Evolutionary conservation across 23 tunicate species (phyloP).

Genomic region (Trididemnum nubilum): DNA sequence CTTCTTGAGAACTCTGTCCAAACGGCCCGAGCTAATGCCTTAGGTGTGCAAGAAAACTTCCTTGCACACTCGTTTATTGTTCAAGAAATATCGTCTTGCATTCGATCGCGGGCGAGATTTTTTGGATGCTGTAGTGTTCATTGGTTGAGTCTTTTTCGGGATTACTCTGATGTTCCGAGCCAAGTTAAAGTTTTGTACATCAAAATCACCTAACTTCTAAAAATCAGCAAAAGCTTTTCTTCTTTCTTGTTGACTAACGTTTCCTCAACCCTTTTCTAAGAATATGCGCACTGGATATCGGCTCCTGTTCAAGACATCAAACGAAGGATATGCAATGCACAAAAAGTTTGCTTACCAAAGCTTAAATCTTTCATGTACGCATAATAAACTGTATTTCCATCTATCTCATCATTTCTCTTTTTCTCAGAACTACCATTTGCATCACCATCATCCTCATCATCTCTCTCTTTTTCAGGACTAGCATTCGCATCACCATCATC

Average conservation of each 20-base stretch:
- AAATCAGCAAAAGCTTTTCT: neutral
- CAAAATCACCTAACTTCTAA: neutral
- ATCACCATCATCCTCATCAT: too few species aligned
- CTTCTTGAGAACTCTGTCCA: neutral
- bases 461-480: too few species aligned
- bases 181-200: neutral
- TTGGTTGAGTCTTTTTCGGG: neutral
- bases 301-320: too few species aligned
- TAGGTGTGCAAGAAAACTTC: neutral
- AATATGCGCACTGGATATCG: too few species aligned
- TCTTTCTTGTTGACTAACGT: neutral
- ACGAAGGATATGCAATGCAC: too few species aligned
- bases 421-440: too few species aligned
- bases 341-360: too few species aligned
- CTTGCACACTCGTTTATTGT: neutral
- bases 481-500: too few species aligned
- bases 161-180: neutral
- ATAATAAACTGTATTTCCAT: too few species aligned
- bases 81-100: neutral
- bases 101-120: neutral
- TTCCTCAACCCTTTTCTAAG: too few species aligned
- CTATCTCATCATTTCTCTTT: too few species aligned
- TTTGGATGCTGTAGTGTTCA: neutral
- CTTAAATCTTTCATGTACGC: too few species aligned
- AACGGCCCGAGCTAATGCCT: neutral